Percentiles rank a stretch among this genome's conserved stretches.
Conservation (phyloP, 2,888 invertebrate species). For the Bimastos eiseni region DNA sequence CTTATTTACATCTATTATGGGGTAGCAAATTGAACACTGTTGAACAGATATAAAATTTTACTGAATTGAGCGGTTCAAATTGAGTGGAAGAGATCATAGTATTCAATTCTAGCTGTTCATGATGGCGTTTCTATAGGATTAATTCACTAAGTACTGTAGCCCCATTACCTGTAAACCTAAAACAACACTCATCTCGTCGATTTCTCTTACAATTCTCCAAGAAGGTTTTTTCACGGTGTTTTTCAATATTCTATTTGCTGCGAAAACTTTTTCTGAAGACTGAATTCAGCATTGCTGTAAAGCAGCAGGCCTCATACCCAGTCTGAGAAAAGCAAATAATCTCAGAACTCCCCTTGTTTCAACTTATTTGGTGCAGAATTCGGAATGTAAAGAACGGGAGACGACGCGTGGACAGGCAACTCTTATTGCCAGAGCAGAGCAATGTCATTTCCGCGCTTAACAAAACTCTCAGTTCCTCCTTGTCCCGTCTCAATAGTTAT, state of each 20-base stretch:
- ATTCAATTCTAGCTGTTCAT: background rate
- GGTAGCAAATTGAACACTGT: background rate
- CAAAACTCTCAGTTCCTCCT: background rate
- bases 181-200: no score
- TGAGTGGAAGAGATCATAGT: background rate
- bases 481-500: background rate
- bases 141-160: background rate
- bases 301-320: background rate
- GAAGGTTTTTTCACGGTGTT: background rate
- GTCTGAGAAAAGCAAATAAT: background rate
- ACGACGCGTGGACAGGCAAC: background rate
- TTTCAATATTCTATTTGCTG: background rate
- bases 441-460: constrained; percentile 15
- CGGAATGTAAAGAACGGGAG: background rate
- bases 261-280: background rate
- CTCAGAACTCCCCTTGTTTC: background rate
- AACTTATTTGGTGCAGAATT: background rate
- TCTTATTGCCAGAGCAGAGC: background rate
- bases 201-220: background rate
- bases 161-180: background rate
- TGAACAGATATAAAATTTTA: background rate
- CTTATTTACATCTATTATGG: background rate
- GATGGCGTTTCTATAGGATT: background rate
- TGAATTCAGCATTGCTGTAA: background rate
- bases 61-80: background rate